A percentile compares a stretch with the other conserved stretches of the same genome.
Evolutionary conservation across 2,797 vertebrate genomes (phyloP).

Genomic region (Onychomys leucogaster): DNA sequence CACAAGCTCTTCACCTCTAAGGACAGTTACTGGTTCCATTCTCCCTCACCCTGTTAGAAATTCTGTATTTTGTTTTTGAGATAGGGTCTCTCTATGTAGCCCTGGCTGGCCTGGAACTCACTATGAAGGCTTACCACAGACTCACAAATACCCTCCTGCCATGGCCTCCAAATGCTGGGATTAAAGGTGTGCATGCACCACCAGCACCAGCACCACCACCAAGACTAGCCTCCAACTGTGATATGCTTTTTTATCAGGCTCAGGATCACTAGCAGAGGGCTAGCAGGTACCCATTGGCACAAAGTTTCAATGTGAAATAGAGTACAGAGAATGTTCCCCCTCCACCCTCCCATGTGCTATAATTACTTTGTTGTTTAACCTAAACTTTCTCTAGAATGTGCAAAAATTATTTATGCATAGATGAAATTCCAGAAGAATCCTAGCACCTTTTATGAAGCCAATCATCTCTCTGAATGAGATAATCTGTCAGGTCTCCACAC

Average conservation of each 20-base stretch:
- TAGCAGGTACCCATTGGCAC: neutral
- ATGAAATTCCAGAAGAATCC: slow-evolving; percentile 30
- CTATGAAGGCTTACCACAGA: neutral
- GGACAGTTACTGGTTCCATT: neutral
- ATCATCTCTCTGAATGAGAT: slow-evolving; percentile 1
- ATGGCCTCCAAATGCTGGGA: neutral
- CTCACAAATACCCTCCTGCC: neutral
- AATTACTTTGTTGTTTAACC: neutral
- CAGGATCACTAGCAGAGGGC: neutral
- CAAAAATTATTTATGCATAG: neutral
- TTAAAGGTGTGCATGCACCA: neutral
- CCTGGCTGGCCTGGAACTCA: neutral
- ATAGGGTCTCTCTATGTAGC: neutral
- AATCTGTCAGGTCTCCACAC: neutral
- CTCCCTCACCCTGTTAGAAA: slow-evolving; percentile 21
- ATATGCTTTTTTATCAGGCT: neutral
- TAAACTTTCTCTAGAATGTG: slow-evolving; percentile 34
- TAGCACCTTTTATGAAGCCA: neutral
- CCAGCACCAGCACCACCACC: too few relatives aligned
- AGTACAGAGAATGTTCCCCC: neutral
- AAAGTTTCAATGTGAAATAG: neutral
- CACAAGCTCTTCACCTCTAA: neutral
- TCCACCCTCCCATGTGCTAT: neutral
- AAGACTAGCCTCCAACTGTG: neutral
- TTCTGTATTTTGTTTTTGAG: neutral